These are phyloP conservation scores for Otis tarda DNA, from an alignment of 2,113 vertebrate species.

Conservation along the genomic window DNA sequence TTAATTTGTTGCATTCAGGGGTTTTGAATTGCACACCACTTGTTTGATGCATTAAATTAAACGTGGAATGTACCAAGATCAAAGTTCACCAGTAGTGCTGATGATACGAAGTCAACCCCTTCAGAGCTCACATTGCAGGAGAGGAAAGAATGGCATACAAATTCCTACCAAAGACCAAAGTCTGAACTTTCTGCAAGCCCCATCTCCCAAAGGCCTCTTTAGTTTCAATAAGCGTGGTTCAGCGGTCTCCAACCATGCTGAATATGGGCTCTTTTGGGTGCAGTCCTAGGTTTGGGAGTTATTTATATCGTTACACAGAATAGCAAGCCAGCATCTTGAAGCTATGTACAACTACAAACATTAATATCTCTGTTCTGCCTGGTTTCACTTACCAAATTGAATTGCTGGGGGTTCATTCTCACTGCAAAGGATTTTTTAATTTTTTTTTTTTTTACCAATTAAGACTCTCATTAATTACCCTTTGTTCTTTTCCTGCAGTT, in stretches of 20 bases:
- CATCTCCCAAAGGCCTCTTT: constrained; percentile 21
- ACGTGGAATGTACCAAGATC: not conserved
- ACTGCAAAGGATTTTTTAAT: not conserved
- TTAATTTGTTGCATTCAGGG: not conserved
- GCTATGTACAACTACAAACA: constrained; percentile 8
- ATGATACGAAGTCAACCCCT: not conserved
- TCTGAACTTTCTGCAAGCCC: not conserved
- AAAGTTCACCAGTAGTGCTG: not conserved
- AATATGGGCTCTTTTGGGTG: not conserved
- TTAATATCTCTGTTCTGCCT: not conserved
- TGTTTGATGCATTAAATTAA: not conserved
- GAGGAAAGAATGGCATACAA: not conserved
- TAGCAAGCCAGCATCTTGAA: constrained; percentile 48
- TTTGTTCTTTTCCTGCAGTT: constrained; percentile 46
- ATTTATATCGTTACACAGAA: not conserved
- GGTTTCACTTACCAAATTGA: not conserved
- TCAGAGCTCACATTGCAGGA: not conserved
- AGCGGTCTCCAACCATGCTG: not conserved
- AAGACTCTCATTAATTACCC: not conserved
- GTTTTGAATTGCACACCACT: not conserved
- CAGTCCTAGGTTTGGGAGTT: not conserved
- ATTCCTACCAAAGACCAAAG: not conserved
- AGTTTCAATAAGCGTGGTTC: constrained; percentile 11
- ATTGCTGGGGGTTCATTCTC: not conserved
- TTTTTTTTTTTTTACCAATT: not conserved